These are phyloP conservation scores for Podocnemis expansa DNA, from an alignment of 2,113 vertebrate species.

Conservation along the genomic window DNA sequence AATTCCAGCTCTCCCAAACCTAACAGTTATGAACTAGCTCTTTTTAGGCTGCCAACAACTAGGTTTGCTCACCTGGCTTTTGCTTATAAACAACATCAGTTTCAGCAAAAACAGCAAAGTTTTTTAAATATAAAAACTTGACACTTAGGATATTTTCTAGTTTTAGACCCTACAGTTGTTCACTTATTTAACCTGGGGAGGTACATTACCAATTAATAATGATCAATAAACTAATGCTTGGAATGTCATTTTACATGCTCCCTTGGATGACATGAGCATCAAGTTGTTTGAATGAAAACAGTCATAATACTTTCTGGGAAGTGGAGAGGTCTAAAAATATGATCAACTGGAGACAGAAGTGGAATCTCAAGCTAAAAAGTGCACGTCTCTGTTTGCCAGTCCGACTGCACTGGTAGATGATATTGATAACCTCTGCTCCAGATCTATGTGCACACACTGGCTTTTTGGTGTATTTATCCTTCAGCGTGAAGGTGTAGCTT, in stretches of 20 bases:
- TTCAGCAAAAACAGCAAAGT: not conserved
- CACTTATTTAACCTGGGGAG: not conserved
- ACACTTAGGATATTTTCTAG: not conserved
- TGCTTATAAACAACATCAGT: not conserved
- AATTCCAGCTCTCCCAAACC: not conserved
- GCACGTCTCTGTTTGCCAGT: not conserved
- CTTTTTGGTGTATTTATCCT: not conserved
- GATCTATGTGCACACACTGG: not conserved
- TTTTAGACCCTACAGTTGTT: not conserved
- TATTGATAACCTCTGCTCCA: not conserved
- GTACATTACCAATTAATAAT: conserved; percentile 3
- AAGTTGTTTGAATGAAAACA: conserved; percentile 18
- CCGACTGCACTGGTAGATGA: not conserved
- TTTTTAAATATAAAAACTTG: not conserved
- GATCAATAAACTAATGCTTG: conserved; percentile 27
- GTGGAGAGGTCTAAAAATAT: not conserved
- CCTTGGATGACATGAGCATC: not conserved
- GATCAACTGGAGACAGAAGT: not conserved
- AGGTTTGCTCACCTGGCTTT: not conserved
- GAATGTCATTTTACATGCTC: conserved; percentile 9
- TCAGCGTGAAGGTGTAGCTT: not conserved
- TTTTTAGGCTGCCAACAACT: not conserved
- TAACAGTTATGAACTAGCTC: not conserved
- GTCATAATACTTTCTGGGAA: conserved; percentile 20
- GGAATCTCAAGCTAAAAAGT: not conserved